A percentile compares a stretch with the other conserved stretches of the same genome.
These are phyloP conservation scores for Drosophila paucipuncta DNA, from an alignment of 2,888 invertebrate genomes.

Conservation along the genomic window DNA sequence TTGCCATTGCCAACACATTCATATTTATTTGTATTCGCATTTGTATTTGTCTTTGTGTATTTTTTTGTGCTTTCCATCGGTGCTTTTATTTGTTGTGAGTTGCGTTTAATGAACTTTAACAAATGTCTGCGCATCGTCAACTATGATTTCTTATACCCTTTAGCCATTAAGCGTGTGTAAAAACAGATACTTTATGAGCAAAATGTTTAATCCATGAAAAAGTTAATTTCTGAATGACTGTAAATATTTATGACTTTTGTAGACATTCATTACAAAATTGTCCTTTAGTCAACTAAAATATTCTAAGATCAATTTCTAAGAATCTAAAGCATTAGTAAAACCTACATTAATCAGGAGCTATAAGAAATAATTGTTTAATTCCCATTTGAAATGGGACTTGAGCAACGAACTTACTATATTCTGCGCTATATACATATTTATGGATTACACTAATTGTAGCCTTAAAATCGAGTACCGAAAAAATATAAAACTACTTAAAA, in stretches of 20 bases:
- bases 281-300: not conserved
- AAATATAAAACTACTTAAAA: not conserved
- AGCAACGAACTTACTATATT: constrained; percentile 27
- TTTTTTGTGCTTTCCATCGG: constrained; percentile 24
- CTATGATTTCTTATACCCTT: constrained; percentile 60
- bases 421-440: not conserved
- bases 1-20: constrained; percentile 29
- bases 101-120: constrained; percentile 75
- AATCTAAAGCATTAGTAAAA: not conserved
- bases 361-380: not conserved
- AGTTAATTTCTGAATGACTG: not conserved
- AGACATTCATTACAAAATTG: not conserved
- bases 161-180: constrained; percentile 8
- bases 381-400: constrained; percentile 9
- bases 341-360: not conserved
- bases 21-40: constrained; percentile 33
- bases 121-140: constrained; percentile 61
- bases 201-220: not conserved
- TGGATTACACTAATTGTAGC: not conserved
- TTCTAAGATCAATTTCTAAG: too few relatives aligned
- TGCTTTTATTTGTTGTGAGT: constrained; percentile 36
- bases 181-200: not conserved
- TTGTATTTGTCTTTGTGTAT: constrained; percentile 8
- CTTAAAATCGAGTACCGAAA: not conserved
- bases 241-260: not conserved